Conservation (phyloP, 92 coral and sea anemone genomes). For the Heteractis magnifica region DNA sequence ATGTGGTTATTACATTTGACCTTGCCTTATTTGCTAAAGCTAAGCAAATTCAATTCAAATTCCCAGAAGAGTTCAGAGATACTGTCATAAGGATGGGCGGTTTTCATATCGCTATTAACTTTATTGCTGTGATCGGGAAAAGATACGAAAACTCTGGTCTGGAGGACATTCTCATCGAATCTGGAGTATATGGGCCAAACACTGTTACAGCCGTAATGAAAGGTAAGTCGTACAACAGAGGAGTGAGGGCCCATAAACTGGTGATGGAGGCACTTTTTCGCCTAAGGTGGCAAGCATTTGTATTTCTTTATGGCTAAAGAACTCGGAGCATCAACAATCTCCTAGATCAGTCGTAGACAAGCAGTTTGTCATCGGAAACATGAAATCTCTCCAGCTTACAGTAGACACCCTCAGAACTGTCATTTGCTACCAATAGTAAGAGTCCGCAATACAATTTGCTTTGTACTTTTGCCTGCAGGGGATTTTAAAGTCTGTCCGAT, state of each 20-base stretch:
- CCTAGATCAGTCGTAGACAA: background rate
- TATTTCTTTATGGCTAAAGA: background rate
- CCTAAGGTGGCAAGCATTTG: constrained; percentile 43
- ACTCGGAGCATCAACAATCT: background rate
- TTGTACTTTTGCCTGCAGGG: background rate
- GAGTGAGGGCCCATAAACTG: constrained; percentile 56
- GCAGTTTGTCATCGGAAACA: background rate
- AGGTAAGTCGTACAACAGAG: constrained; percentile 48
- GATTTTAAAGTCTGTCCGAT: background rate
- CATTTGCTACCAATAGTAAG: background rate
- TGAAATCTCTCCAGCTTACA: background rate
- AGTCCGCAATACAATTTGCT: background rate
- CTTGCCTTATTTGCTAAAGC: constrained; percentile 39
- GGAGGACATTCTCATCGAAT: constrained; percentile 55
- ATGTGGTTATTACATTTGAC: constrained; percentile 51
- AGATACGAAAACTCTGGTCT: constrained; percentile 37
- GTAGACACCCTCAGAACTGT: background rate
- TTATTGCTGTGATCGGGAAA: constrained; percentile 34
- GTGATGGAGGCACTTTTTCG: constrained; percentile 46
- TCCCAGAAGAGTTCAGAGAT: constrained; percentile 29
- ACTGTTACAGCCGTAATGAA: constrained; percentile 21
- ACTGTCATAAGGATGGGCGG: constrained; percentile 52
- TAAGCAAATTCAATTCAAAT: constrained; percentile 41
- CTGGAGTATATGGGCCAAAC: constrained; percentile 50
- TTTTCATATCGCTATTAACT: constrained; percentile 52